Evolutionary conservation across 2,888 invertebrate species (phyloP), one percentile per base, ranked within the genome.

Genomic region (Corbicula japonica): DNA sequence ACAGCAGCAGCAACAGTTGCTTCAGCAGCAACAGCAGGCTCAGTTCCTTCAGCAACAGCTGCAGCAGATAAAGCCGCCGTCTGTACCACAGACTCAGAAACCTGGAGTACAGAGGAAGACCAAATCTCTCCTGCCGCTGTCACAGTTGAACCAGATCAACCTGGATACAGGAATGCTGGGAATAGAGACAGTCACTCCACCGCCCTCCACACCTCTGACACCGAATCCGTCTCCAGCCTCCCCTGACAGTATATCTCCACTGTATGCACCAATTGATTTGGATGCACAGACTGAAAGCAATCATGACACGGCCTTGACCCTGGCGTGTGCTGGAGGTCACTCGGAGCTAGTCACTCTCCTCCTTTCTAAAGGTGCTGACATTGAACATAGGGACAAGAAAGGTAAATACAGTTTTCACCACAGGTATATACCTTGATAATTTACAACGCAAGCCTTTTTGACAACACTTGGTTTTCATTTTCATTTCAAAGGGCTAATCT

Each of bases 271-370:
- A 2, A 87, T 94, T 32, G 98, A 99, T 94, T 97, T 99, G 84
- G 98, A 99, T 94, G 98, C 98, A 8, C 98, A 98, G 95, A 99
- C 99, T 0, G 99, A 99, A 94, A 98, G 97, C 90, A 99, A 99
- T 95, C 98, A 98, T 94, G 99, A 99, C 94, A 99, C 99, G 4
- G 99, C 99, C 69, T 95, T 99, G 73, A 99, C 99, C 41, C 95
- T 99, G 79, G 99, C 99, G 60, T 99, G 98, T 94, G 98, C 98
- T 77, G 98, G 98, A 82, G 94, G 94, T 26, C 99, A 99, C 0
- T 97, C 98, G 92, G 98, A 99, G 91, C 95, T 99, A 26, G 99
- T 99, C 12, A 97, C 97, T 93, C 95, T 99, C 90, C 95, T 99
- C 83, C 95, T 99, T 63, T 96, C 96, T 86, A 96, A 98, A 81